Conservation (phyloP, 2,113 vertebrate genomes). For the Regulus satrapa region DNA sequence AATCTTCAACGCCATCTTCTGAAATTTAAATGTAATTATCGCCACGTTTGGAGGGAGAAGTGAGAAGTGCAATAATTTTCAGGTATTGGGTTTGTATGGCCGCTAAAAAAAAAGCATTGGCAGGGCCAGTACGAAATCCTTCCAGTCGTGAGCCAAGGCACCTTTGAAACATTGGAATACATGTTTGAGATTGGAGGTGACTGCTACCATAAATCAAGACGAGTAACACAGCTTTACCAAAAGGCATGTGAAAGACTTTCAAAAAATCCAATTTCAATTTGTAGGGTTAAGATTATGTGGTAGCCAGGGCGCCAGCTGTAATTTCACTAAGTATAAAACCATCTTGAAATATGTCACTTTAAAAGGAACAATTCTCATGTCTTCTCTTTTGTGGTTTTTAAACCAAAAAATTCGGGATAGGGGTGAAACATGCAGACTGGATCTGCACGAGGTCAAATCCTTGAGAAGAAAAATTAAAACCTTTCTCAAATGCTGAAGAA, state of each 20-base stretch:
- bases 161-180: background rate
- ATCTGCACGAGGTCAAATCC: background rate
- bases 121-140: background rate
- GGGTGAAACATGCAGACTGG: background rate
- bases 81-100: background rate
- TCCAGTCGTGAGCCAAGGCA: background rate
- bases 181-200: background rate
- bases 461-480: background rate
- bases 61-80: background rate
- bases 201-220: background rate
- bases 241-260: background rate
- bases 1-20: conserved; percentile 71
- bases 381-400: background rate
- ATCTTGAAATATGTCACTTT: background rate
- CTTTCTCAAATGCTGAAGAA: background rate
- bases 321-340: background rate
- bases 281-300: background rate
- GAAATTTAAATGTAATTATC: conserved; percentile 63
- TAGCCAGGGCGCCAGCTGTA: background rate
- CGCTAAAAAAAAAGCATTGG: background rate
- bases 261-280: background rate
- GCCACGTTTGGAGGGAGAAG: background rate
- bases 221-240: background rate
- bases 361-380: background rate
- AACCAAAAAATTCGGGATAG: background rate